These are phyloP conservation scores for Diceros bicornis DNA, from an alignment of 2,797 vertebrate species.

Conservation along the genomic window DNA sequence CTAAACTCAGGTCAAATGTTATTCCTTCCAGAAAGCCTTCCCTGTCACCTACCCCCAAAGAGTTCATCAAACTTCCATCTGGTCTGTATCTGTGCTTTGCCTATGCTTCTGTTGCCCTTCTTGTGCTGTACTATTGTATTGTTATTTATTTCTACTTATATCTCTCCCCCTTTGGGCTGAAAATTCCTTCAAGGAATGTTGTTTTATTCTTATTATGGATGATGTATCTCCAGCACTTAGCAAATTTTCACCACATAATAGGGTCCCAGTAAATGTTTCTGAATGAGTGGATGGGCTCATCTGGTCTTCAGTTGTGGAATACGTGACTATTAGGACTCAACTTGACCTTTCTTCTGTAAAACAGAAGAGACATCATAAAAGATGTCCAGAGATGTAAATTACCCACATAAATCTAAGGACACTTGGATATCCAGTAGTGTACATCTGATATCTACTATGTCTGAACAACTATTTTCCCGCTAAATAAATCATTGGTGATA, in stretches of 20 bases:
- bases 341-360: conserved; percentile 1
- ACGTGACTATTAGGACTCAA: not conserved
- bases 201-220: not conserved
- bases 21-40: not conserved
- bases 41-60: not conserved
- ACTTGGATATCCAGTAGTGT: not conserved
- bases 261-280: conserved; percentile 2
- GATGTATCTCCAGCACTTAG: not conserved
- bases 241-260: not conserved
- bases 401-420: not conserved
- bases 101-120: not conserved
- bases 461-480: not conserved
- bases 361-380: not conserved
- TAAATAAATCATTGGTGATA: not conserved
- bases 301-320: not conserved
- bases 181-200: not conserved
- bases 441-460: not conserved
- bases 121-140: not conserved
- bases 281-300: not conserved
- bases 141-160: not conserved
- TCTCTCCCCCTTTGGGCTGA: not conserved
- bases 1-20: not conserved
- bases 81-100: not conserved
- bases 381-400: not conserved
- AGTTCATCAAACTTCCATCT: not conserved